phyloP scores from a whole-genome alignment of 2,797 vertebrate species.

The Ctenopoma multispine region DNA sequence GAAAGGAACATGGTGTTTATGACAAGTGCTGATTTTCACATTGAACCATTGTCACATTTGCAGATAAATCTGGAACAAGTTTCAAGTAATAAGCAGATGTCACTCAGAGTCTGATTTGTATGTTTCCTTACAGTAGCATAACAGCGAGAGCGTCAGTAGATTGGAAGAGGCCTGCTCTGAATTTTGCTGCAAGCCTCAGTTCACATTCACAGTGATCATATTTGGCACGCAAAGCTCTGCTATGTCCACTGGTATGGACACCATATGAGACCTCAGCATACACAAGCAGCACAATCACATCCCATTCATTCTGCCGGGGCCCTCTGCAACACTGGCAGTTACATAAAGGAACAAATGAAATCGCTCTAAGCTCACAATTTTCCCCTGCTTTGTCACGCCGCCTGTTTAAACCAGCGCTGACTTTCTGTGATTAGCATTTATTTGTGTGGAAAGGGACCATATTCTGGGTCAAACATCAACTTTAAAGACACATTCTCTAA shows the following conservation, averaged over 20 bases:
- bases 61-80: not conserved
- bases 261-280: slow-evolving; percentile 58
- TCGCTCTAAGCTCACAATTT: slow-evolving; percentile 66
- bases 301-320: slow-evolving; percentile 29
- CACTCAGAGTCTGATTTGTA: not conserved
- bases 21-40: slow-evolving; percentile 1
- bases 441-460: slow-evolving; percentile 39
- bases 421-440: slow-evolving; percentile 52
- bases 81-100: slow-evolving; percentile 2
- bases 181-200: not conserved
- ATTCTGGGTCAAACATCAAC: slow-evolving; percentile 38
- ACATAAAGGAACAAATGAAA: slow-evolving; percentile 57
- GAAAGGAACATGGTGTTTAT: not conserved
- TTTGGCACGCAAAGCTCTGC: slow-evolving; percentile 32
- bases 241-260: slow-evolving; percentile 47
- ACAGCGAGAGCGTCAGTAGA: not conserved
- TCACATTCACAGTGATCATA: not conserved
- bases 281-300: slow-evolving; percentile 39
- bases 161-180: slow-evolving; percentile 9
- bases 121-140: not conserved
- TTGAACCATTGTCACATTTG: not conserved
- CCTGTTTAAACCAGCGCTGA: slow-evolving; percentile 40
- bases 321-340: slow-evolving; percentile 34
- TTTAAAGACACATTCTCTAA: slow-evolving; percentile 24
- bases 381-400: slow-evolving; percentile 44